Conservation (phyloP, 2,888 invertebrate genomes). For the Acanthoscelides obtectus region DNA sequence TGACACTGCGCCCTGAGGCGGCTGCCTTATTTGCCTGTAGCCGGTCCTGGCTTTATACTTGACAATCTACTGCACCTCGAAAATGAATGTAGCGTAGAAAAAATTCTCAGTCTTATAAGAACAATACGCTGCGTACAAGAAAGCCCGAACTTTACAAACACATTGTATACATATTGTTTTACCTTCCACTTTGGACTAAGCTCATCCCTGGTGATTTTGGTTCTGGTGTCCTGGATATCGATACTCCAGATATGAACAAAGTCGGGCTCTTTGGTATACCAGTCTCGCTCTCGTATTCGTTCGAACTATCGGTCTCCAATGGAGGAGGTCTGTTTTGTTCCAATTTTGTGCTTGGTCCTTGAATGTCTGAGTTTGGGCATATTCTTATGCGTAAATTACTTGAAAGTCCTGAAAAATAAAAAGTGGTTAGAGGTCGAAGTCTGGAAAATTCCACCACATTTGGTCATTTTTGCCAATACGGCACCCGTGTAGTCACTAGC, state of each 20-base stretch:
- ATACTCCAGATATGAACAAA: conserved; percentile 55
- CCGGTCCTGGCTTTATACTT: too few species aligned
- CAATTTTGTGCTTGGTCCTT: conserved; percentile 16
- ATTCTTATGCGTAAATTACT: conserved; percentile 46
- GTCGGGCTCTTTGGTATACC: conserved; percentile 55
- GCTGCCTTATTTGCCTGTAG: too few species aligned
- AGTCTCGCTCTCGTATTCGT: conserved; percentile 55
- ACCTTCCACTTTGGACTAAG: conserved; percentile 42
- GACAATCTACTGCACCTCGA: too few species aligned
- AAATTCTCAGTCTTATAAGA: too few species aligned
- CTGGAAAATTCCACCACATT: too few species aligned
- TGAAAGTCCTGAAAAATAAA: conserved; percentile 27
- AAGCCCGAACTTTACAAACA: too few species aligned
- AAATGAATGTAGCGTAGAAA: too few species aligned
- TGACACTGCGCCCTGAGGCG: too few species aligned
- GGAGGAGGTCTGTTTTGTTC: conserved; percentile 31
- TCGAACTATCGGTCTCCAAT: conserved; percentile 50
- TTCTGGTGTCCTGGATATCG: conserved; percentile 54
- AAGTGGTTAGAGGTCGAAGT: background rate
- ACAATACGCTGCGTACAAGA: too few species aligned
- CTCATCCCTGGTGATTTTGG: conserved; percentile 47
- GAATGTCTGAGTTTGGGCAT: conserved; percentile 31
- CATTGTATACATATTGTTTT: conserved; percentile 7
- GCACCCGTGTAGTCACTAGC: too few species aligned
- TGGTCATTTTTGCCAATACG: too few species aligned